Percentiles rank a stretch among this genome's conserved stretches.
Evolutionary conservation across 2,113 vertebrate species (phyloP).

Genomic region (Athene noctua): DNA sequence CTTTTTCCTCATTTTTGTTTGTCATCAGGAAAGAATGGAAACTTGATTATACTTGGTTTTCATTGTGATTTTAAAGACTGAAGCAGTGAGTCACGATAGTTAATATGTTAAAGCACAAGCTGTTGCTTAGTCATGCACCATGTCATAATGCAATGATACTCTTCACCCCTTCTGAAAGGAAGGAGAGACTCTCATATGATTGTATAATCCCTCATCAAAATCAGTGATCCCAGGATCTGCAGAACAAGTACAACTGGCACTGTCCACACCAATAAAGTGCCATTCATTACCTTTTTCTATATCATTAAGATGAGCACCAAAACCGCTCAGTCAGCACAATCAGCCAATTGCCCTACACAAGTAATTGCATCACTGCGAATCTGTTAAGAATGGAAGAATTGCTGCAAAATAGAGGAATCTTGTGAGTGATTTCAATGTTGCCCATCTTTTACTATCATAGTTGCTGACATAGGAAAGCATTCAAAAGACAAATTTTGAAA

Average conservation of each 20-base stretch:
- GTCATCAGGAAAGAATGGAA: neutral
- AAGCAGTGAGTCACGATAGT: neutral
- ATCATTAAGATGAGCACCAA: neutral
- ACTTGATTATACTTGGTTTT: neutral
- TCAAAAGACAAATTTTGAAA: neutral
- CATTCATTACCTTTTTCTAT: neutral
- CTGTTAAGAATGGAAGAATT: neutral
- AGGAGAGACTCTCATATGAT: fast-evolving
- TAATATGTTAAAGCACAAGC: neutral
- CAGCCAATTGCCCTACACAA: neutral
- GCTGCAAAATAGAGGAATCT: neutral
- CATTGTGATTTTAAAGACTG: neutral
- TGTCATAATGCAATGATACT: neutral
- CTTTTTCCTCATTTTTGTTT: neutral
- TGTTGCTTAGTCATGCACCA: neutral
- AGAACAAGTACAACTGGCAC: neutral
- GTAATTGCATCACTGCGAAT: neutral
- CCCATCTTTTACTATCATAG: neutral
- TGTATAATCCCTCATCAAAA: neutral
- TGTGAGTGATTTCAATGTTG: neutral
- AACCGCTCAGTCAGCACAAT: neutral
- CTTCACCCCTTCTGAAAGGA: neutral
- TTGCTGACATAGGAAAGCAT: neutral
- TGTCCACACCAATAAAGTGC: neutral
- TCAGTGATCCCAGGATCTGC: neutral